Conservation (phyloP, 1,140 invertebrate species). For the Rhyacophila brunnea region DNA sequence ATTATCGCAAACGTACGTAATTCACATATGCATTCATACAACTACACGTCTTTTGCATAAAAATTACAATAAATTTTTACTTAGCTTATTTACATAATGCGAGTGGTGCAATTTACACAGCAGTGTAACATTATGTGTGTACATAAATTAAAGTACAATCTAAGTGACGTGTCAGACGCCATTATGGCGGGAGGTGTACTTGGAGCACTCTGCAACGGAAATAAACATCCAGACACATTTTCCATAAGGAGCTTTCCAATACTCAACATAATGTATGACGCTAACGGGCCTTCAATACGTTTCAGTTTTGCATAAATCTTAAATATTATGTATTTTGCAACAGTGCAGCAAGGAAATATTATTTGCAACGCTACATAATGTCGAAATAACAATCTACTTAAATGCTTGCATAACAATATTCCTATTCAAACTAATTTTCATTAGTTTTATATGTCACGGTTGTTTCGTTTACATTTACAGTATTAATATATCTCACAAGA, state of each 20-base stretch:
- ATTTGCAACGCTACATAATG: too few relatives aligned
- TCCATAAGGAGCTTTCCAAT: slow-evolving; percentile 25
- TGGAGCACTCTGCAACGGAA: slow-evolving; percentile 15
- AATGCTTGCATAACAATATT: too few relatives aligned
- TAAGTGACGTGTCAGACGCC: slow-evolving; percentile 24
- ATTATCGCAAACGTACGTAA: too few relatives aligned
- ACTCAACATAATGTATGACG: slow-evolving; percentile 16
- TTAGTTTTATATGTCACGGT: too few relatives aligned
- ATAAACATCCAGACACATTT: slow-evolving; percentile 29
- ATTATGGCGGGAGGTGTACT: slow-evolving; percentile 1
- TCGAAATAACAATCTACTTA: too few relatives aligned
- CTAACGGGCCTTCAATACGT: slow-evolving; percentile 1
- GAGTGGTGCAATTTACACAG: neutral
- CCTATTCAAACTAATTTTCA: too few relatives aligned
- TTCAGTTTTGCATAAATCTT: slow-evolving; percentile 1
- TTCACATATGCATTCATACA: too few relatives aligned
- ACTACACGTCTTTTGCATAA: too few relatives aligned
- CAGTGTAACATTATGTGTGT: neutral
- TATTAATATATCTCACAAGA: too few relatives aligned
- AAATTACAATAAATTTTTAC: too few relatives aligned
- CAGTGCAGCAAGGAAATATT: neutral
- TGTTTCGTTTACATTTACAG: too few relatives aligned
- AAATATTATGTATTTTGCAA: neutral
- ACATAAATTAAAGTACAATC: slow-evolving; percentile 31
- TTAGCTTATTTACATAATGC: neutral